These are phyloP conservation scores for Temnothorax longispinosus DNA, from an alignment of 1,140 invertebrate genomes.

Conservation along the genomic window DNA sequence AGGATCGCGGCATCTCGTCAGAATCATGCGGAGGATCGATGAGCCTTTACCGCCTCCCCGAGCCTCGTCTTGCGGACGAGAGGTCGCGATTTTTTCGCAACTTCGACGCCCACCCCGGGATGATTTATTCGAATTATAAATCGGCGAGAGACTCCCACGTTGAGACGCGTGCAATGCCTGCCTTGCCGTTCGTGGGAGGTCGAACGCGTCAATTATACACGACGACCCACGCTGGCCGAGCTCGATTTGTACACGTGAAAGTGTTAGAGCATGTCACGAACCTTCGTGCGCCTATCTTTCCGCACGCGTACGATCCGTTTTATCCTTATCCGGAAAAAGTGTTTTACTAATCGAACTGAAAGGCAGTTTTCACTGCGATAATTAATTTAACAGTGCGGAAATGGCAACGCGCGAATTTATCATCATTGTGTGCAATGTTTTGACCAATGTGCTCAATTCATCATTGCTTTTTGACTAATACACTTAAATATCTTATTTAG, in stretches of 20 bases:
- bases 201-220: slow-evolving; percentile 77
- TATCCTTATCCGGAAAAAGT: slow-evolving; percentile 31
- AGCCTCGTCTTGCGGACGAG: slow-evolving; percentile 53
- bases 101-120: slow-evolving; percentile 57
- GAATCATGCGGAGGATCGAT: slow-evolving; percentile 69
- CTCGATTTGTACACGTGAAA: slow-evolving; percentile 46
- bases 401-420: neutral
- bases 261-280: slow-evolving; percentile 51
- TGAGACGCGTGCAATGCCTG: slow-evolving; percentile 16
- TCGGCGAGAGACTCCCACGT: slow-evolving; percentile 62
- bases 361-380: neutral
- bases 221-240: slow-evolving; percentile 69
- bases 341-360: slow-evolving; percentile 26
- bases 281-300: slow-evolving; percentile 10
- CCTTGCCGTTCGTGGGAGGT: slow-evolving; percentile 59
- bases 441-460: neutral
- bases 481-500: neutral
- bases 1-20: slow-evolving; percentile 47
- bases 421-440: neutral
- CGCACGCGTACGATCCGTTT: slow-evolving; percentile 21
- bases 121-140: slow-evolving; percentile 76
- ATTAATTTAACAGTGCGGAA: slow-evolving; percentile 9
- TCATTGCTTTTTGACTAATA: neutral
- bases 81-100: slow-evolving; percentile 47
- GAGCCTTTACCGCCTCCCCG: slow-evolving; percentile 58